A percentile compares a stretch with the other conserved stretches of the same genome.
Conservation (phyloP, 2,888 invertebrate species). For the Polyommatus iphigenia region DNA sequence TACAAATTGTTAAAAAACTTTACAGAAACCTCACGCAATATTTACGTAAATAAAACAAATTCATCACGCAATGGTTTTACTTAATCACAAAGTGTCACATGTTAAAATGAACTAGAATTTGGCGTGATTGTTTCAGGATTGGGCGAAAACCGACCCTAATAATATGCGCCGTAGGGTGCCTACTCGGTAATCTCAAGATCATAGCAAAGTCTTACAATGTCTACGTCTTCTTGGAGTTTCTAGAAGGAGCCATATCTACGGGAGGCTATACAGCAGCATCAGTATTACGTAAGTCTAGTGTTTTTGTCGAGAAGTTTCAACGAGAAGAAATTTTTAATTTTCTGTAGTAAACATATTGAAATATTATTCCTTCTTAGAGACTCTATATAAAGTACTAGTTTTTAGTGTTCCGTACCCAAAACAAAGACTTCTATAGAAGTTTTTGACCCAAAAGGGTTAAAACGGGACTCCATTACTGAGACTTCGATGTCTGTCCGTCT, state of each 20-base stretch:
- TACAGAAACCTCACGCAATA: neutral
- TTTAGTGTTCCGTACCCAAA: too few species aligned
- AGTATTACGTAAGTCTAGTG: conserved; percentile 58
- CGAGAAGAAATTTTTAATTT: too few species aligned
- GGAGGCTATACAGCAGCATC: conserved; percentile 57
- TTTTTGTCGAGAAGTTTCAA: neutral
- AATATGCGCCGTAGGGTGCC: conserved; percentile 54
- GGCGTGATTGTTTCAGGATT: conserved; percentile 49
- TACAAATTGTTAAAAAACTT: neutral
- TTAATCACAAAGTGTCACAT: neutral
- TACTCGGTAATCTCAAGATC: conserved; percentile 59
- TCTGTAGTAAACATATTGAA: too few species aligned
- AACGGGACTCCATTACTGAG: too few species aligned
- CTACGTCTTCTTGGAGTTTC: conserved; percentile 58
- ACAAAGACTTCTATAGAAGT: too few species aligned
- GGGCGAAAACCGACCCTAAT: conserved; percentile 63
- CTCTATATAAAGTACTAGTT: too few species aligned
- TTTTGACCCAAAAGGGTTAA: too few species aligned
- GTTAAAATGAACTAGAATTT: neutral
- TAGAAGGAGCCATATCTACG: conserved; percentile 58
- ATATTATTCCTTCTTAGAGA: neutral
- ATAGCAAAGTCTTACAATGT: conserved; percentile 55
- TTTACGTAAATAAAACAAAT: neutral
- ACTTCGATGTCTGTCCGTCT: too few species aligned
- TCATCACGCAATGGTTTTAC: neutral